These are phyloP conservation scores for Meloidogyne chitwoodi DNA, from an alignment of 1,140 invertebrate species.

Conservation along the genomic window DNA sequence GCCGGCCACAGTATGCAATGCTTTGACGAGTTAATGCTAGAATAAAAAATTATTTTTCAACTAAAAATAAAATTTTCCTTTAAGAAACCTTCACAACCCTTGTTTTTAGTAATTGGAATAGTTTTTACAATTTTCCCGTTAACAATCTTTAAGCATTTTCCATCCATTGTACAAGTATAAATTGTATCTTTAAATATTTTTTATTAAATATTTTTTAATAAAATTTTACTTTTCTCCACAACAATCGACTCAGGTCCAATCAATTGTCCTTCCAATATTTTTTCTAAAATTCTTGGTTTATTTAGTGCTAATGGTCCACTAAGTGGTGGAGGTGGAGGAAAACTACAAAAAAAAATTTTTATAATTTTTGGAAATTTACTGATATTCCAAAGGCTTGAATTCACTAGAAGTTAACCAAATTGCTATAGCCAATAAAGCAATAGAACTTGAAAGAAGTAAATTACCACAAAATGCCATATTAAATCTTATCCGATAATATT, in stretches of 20 bases:
- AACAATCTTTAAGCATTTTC: constrained; percentile 30
- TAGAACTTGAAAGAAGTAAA: neutral
- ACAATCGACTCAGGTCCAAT: constrained; percentile 15
- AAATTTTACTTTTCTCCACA: constrained; percentile 11
- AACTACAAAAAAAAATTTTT: neutral
- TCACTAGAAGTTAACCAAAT: constrained; percentile 13
- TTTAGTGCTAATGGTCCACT: constrained; percentile 4
- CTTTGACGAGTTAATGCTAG: neutral
- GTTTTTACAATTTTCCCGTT: constrained; percentile 24
- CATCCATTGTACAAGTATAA: constrained; percentile 23
- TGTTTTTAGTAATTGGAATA: constrained; percentile 21
- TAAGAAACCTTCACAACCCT: constrained; percentile 22
- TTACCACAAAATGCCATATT: constrained; percentile 8
- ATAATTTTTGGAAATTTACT: neutral
- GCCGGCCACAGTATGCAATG: constrained; percentile 21
- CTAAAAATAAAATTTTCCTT: neutral
- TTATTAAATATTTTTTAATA: neutral
- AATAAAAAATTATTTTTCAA: constrained; percentile 8
- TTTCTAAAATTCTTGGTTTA: constrained; percentile 18
- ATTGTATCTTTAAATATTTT: constrained; percentile 12
- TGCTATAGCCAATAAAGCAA: constrained; percentile 8
- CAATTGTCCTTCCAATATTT: constrained; percentile 11
- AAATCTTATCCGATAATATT: too few species aligned
- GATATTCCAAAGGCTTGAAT: constrained; percentile 14
- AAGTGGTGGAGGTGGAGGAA: constrained; percentile 12